Conservation (phyloP, 2,888 invertebrate species). For the Coronaproctus castanopsis region DNA sequence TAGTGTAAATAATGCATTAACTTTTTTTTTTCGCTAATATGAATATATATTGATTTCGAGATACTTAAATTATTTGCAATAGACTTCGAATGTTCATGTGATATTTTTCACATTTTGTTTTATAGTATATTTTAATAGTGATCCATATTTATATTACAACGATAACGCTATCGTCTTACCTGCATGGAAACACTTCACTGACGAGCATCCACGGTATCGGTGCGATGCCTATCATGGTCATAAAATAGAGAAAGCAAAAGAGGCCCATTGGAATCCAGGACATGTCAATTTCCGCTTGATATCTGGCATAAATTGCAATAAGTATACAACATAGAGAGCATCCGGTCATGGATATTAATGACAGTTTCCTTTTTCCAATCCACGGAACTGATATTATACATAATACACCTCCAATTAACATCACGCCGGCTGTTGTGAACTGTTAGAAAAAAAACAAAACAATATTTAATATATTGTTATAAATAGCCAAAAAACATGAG, state of each 20-base stretch:
- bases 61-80: too few species aligned
- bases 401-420: slow-evolving; percentile 18
- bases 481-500: neutral
- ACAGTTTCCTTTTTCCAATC: slow-evolving; percentile 27
- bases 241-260: slow-evolving; percentile 29
- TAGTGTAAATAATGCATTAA: too few species aligned
- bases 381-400: slow-evolving; percentile 18
- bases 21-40: too few species aligned
- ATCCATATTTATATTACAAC: too few species aligned
- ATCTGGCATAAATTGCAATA: slow-evolving; percentile 30
- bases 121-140: too few species aligned
- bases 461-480: neutral
- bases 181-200: slow-evolving; percentile 37
- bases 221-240: slow-evolving; percentile 27
- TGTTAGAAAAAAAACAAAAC: neutral
- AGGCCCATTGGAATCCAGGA: slow-evolving; percentile 29
- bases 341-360: slow-evolving; percentile 28
- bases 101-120: too few species aligned
- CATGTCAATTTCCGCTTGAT: slow-evolving; percentile 21
- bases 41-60: too few species aligned
- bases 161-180: too few species aligned
- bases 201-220: slow-evolving; percentile 35
- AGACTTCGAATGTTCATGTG: too few species aligned
- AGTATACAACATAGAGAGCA: slow-evolving; percentile 28
- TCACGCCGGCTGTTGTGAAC: slow-evolving; percentile 13